A percentile compares a stretch with the other conserved stretches of the same genome.
Conservation (phyloP, 2,113 vertebrate species). For the Grammomys dolichurus region DNA sequence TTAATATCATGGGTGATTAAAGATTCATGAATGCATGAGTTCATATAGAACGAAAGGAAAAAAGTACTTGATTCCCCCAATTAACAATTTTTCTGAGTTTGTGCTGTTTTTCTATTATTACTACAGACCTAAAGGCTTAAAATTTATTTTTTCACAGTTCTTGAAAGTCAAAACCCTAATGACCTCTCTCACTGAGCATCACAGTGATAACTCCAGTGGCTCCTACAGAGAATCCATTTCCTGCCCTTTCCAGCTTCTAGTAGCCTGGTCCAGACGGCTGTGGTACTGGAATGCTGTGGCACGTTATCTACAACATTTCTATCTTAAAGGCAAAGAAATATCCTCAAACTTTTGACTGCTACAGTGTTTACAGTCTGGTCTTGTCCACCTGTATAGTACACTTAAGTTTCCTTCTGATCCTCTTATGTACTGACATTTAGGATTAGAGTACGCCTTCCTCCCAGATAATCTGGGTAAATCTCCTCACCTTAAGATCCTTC, state of each 20-base stretch:
- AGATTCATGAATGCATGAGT: neutral
- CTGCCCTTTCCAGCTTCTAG: neutral
- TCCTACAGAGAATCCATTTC: neutral
- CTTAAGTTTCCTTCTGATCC: neutral
- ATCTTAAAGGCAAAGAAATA: neutral
- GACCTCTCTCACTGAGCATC: neutral
- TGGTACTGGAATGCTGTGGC: neutral
- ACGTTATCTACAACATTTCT: neutral
- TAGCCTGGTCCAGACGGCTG: neutral
- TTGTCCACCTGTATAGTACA: neutral
- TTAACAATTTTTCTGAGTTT: conserved; percentile 9
- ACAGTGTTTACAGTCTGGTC: neutral
- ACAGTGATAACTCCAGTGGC: neutral
- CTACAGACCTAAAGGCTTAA: conserved; percentile 11
- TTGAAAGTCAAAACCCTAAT: neutral
- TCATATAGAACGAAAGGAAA: conserved; percentile 1
- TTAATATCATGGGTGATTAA: neutral
- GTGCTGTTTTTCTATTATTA: neutral
- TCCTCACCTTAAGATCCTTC: neutral
- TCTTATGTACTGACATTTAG: neutral
- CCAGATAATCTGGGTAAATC: neutral
- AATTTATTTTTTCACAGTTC: neutral
- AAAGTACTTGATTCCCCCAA: neutral
- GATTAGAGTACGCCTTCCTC: neutral
- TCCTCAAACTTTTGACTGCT: neutral